Conservation (phyloP, 2,113 vertebrate genomes). For the Rutilus rutilus region DNA sequence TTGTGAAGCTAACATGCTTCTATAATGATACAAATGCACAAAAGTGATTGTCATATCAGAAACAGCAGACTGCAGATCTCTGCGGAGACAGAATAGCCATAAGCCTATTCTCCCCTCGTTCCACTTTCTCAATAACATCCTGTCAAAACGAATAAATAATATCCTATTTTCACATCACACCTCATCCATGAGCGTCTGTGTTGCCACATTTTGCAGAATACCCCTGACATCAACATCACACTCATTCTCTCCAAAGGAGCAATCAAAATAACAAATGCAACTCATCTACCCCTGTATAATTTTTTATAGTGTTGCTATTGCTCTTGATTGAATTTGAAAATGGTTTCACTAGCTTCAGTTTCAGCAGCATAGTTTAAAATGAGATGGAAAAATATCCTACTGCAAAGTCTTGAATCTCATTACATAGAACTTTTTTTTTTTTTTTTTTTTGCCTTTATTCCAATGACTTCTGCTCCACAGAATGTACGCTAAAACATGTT, state of each 20-base stretch:
- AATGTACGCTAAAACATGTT: constrained; percentile 68
- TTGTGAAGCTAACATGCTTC: background rate
- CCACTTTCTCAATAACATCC: constrained; percentile 34
- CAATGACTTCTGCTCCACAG: constrained; percentile 43
- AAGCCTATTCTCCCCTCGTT: constrained; percentile 23
- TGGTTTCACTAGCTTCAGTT: constrained; percentile 64
- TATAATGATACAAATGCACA: constrained; percentile 2
- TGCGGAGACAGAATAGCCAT: constrained; percentile 13
- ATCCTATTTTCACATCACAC: constrained; percentile 45
- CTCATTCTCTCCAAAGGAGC: constrained; percentile 35
- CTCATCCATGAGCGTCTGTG: constrained; percentile 30
- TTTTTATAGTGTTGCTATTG: constrained; percentile 39
- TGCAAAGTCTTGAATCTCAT: constrained; percentile 59
- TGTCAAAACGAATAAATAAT: constrained; percentile 50
- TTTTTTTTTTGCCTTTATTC: background rate
- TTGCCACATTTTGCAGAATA: constrained; percentile 48
- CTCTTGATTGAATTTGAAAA: constrained; percentile 67
- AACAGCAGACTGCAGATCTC: constrained; percentile 12
- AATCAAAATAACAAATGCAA: constrained; percentile 44
- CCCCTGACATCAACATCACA: constrained; percentile 45
- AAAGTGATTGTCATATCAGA: constrained; percentile 25
- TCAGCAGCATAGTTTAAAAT: constrained; percentile 68
- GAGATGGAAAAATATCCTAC: constrained; percentile 73
- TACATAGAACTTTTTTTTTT: constrained; percentile 48
- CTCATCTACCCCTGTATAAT: constrained; percentile 11